Conservation (phyloP, 1,140 invertebrate genomes). For the Phthorimaea operculella region DNA sequence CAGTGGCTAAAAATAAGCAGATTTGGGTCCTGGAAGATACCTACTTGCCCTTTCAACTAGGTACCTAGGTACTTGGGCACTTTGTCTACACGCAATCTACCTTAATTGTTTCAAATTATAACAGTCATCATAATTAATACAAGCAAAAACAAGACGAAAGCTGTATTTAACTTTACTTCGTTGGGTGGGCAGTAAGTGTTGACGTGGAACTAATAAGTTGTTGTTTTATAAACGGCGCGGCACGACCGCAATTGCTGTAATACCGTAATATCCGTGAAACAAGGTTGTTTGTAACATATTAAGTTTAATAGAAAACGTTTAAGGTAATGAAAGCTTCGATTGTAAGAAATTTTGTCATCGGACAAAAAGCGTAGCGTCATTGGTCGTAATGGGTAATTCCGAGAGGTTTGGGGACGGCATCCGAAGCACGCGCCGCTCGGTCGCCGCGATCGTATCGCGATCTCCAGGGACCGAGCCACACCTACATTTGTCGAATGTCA, state of each 20-base stretch:
- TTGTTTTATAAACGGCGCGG: neutral
- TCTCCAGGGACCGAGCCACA: slow-evolving; percentile 36
- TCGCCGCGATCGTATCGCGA: slow-evolving; percentile 59
- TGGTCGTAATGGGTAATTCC: slow-evolving; percentile 60
- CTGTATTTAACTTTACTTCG: neutral
- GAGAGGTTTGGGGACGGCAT: slow-evolving; percentile 35
- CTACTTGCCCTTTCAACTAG: no score
- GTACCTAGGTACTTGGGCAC: no score
- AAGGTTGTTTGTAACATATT: slow-evolving; percentile 48
- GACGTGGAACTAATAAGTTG: neutral
- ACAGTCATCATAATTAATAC: no score
- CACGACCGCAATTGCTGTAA: slow-evolving; percentile 29
- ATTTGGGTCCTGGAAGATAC: no score
- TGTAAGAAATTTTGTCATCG: slow-evolving; percentile 41
- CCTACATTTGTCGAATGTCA: slow-evolving; percentile 23
- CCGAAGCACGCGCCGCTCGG: slow-evolving; percentile 56
- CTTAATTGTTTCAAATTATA: no score
- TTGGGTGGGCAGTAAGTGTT: neutral
- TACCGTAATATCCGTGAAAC: slow-evolving; percentile 39
- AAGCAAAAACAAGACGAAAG: no score
- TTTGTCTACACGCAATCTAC: no score
- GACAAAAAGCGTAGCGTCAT: slow-evolving; percentile 58
- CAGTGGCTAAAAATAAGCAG: no score
- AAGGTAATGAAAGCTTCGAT: slow-evolving; percentile 54
- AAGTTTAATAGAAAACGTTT: slow-evolving; percentile 53